Evolutionary conservation across 2,797 vertebrate genomes (phyloP), one percentile per base, ranked within the genome.

Genomic region (Malacoctenus gilli): DNA sequence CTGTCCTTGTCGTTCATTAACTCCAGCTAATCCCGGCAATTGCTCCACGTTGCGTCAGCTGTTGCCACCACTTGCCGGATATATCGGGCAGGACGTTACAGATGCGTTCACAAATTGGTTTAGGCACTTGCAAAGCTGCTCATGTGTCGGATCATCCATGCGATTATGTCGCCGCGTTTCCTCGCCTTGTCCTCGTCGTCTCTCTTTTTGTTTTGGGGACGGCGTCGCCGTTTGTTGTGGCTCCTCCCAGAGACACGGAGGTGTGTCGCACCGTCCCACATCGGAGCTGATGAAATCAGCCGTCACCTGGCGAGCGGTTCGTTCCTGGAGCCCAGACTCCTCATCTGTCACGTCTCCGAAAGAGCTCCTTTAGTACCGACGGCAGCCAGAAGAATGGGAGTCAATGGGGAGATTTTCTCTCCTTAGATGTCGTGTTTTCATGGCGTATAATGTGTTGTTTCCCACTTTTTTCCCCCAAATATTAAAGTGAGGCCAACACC

Each of bases 21-120:
- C 2, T 4, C 32, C 37, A 31, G 34, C 2, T 81, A 75, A 77
- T 73, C 65, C 52, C 18, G 34, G n/a, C 28, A 44, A 44, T 82
- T 75, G 25, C 78, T 31, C 47, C 21, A 42, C 10, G 59, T 83
- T 83, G 81, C 74, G 12, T 82, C 74, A 84, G 41, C 61, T 73
- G 66, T 71, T 75, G 56, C 12, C 28, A 15, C 5, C 23, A 31
- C 43, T 51, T 52, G 52, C 40, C 78, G 40, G 74, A 52, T 76
- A 52, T 75, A 61, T 75, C 49, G 63, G 57, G 59, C 47, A n/a
- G 64, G 43, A 57, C 52, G 61, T 55, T 51, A 55, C 30, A 40
- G 40, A 47, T 14, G 11, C 28, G 22, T 51, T 67, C 23, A 57
- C 56, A 77, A 70, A 77, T 41, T 44, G 68, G 54, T 68, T 84